Percentiles rank a stretch among this genome's conserved stretches.
These are phyloP conservation scores for Sinosuthora webbiana DNA, from an alignment of 2,113 vertebrate species.

Conservation along the genomic window DNA sequence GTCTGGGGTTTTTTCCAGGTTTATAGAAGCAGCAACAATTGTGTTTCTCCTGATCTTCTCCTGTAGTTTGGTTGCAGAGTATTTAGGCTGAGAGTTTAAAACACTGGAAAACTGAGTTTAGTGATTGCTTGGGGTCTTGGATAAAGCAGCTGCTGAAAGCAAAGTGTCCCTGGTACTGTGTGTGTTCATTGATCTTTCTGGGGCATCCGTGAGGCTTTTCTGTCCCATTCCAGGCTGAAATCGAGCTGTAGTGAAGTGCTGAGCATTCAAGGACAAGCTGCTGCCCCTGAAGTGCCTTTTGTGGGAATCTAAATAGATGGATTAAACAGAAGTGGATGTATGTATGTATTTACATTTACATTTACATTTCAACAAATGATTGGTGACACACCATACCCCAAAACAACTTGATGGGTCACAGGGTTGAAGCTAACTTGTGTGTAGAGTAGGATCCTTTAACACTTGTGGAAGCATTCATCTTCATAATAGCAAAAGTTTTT, in stretches of 20 bases:
- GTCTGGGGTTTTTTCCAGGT: background rate
- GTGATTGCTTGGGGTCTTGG: background rate
- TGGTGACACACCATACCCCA: fast-evolving
- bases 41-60: background rate
- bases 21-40: background rate
- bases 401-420: background rate
- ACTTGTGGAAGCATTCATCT: background rate
- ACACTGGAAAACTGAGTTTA: background rate
- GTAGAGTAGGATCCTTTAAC: background rate
- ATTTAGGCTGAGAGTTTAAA: background rate
- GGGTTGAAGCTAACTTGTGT: background rate
- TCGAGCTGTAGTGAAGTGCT: background rate
- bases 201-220: background rate
- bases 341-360: background rate
- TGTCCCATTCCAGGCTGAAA: background rate
- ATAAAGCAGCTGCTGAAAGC: background rate
- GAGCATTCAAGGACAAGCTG: background rate
- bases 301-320: background rate
- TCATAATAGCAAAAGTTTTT: background rate
- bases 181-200: background rate
- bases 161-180: background rate
- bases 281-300: background rate
- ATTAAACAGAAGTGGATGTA: background rate
- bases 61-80: background rate
- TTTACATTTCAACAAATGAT: background rate